Evolutionary conservation across 2,888 invertebrate genomes (phyloP).

Genomic region (Stictocephala bisonia): DNA sequence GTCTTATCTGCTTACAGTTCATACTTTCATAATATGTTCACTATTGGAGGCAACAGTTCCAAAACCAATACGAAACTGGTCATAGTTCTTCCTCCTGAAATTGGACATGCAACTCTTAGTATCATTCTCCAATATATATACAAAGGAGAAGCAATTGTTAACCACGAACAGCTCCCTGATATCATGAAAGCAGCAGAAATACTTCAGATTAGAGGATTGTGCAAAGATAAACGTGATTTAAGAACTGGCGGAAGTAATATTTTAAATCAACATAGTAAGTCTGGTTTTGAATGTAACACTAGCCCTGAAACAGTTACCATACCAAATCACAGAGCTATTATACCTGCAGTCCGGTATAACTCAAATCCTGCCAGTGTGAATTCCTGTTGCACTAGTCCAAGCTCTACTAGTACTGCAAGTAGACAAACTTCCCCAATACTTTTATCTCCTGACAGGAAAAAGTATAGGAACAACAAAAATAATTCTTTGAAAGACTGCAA

Average conservation of each 20-base stretch:
- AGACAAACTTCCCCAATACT: neutral
- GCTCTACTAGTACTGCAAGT: neutral
- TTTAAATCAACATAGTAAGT: conserved; percentile 21
- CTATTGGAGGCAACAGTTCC: conserved; percentile 66
- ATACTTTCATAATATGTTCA: conserved; percentile 69
- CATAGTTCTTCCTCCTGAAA: conserved; percentile 83
- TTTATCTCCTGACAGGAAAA: conserved; percentile 7
- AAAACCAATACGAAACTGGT: conserved; percentile 61
- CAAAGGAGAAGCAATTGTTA: conserved; percentile 84
- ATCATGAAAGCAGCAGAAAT: conserved; percentile 86
- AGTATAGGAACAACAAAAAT: neutral
- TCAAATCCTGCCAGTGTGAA: neutral
- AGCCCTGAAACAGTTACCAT: neutral
- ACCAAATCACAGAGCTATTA: conserved; percentile 14
- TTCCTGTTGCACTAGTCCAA: neutral
- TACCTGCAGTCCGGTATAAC: conserved; percentile 5
- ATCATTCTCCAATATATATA: conserved; percentile 90
- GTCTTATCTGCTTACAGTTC: conserved; percentile 85
- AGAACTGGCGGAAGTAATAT: conserved; percentile 41
- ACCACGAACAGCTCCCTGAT: conserved; percentile 84
- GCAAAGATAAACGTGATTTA: conserved; percentile 69
- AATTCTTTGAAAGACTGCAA: conserved; percentile 49
- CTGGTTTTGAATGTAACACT: no score
- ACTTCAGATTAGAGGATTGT: conserved; percentile 82
- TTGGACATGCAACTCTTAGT: conserved; percentile 82